A percentile compares a stretch with the other conserved stretches of the same genome.
Evolutionary conservation across 2,113 vertebrate genomes (phyloP).

Genomic region (Aviceda subcristata): DNA sequence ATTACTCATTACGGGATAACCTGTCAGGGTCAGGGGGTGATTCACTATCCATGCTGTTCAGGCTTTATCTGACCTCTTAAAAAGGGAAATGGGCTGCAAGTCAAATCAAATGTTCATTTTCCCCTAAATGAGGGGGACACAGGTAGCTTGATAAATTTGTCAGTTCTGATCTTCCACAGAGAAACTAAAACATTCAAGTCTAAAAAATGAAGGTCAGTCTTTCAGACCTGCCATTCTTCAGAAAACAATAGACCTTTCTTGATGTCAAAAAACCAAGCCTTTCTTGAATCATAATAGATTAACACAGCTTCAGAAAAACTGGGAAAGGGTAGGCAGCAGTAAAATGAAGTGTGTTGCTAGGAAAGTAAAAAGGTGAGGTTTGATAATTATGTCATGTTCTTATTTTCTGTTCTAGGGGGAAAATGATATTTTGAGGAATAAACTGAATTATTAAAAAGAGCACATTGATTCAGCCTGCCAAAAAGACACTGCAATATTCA

Average conservation of each 20-base stretch:
- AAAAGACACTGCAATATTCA: constrained; percentile 48
- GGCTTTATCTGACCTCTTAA: neutral
- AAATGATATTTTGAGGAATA: constrained; percentile 28
- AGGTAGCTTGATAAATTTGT: neutral
- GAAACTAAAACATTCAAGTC: neutral
- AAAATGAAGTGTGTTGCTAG: neutral
- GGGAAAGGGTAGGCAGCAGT: neutral
- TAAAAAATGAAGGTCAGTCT: neutral
- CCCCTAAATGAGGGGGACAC: neutral
- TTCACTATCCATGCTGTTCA: neutral
- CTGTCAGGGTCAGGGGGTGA: neutral
- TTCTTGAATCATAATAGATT: neutral
- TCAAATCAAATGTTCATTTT: neutral
- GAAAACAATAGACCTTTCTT: neutral
- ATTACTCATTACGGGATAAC: neutral
- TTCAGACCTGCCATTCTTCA: neutral
- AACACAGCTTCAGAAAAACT: neutral
- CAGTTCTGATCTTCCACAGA: neutral
- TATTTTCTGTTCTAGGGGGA: constrained; percentile 36
- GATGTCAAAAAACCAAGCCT: neutral
- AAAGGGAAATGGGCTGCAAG: neutral
- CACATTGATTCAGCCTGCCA: constrained; percentile 11
- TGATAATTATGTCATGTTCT: neutral
- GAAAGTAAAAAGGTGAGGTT: neutral
- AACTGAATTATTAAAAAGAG: constrained; percentile 51